These are phyloP conservation scores for Aurelia sp. DNA, from an alignment of 30 jellyfish, hydroid and myxozoan species.

Conservation along the genomic window DNA sequence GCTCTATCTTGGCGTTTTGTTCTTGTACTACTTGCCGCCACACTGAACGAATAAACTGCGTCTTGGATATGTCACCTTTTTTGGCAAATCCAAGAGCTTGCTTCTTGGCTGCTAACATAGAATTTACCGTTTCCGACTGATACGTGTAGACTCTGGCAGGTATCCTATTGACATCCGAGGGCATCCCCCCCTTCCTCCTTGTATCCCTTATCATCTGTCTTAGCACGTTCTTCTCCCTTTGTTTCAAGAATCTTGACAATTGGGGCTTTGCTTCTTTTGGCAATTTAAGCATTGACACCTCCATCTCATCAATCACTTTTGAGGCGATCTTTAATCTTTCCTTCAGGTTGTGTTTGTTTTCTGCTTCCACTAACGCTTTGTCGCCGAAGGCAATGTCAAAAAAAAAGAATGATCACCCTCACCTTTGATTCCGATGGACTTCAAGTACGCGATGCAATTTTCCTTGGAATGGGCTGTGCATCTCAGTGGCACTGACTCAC, in stretches of 20 bases:
- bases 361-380: conserved; percentile 26
- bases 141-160: background rate
- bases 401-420: background rate
- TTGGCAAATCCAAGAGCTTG: conserved; percentile 10
- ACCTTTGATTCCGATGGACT: conserved; percentile 22
- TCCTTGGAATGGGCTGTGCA: conserved; percentile 24
- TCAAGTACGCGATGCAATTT: conserved; percentile 9
- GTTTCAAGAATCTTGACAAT: background rate
- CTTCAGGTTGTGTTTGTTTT: conserved; percentile 4
- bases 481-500: background rate
- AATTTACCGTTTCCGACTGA: conserved; percentile 6
- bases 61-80: conserved; percentile 16
- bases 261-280: background rate
- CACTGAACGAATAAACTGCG: background rate
- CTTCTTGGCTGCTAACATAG: conserved; percentile 1
- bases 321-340: background rate
- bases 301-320: no score
- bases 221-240: background rate
- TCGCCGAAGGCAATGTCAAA: conserved; percentile 25
- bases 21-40: no score
- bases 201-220: background rate
- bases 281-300: background rate
- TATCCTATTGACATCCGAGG: background rate
- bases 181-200: background rate
- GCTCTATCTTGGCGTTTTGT: no score